Conservation (phyloP, 1,140 invertebrate genomes). For the Danaus melanippus region DNA sequence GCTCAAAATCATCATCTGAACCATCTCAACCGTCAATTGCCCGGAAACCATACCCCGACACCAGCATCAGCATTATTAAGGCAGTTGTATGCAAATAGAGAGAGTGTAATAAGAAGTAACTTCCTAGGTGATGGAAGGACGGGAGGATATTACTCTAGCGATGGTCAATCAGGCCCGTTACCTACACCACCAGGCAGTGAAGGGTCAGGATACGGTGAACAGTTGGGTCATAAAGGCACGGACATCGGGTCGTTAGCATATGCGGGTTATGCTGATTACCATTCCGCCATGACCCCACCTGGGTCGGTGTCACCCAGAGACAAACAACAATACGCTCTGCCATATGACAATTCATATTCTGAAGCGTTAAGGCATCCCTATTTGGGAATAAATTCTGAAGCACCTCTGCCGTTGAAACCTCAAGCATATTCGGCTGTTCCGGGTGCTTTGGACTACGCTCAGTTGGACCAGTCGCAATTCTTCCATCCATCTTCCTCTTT, state of each 20-base stretch:
- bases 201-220: slow-evolving; percentile 83
- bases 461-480: slow-evolving; percentile 85
- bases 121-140: slow-evolving; percentile 80
- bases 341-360: slow-evolving; percentile 63
- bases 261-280: slow-evolving; percentile 85
- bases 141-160: slow-evolving; percentile 65
- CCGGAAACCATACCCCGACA: slow-evolving; percentile 66
- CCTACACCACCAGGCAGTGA: slow-evolving; percentile 90
- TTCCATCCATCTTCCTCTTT: slow-evolving; percentile 87
- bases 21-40: slow-evolving; percentile 77
- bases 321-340: slow-evolving; percentile 78
- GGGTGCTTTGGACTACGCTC: slow-evolving; percentile 69
- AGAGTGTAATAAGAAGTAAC: slow-evolving; percentile 94
- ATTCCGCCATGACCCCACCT: slow-evolving; percentile 95
- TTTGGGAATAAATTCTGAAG: slow-evolving; percentile 62
- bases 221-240: slow-evolving; percentile 66
- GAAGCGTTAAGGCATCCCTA: slow-evolving; percentile 72
- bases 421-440: slow-evolving; percentile 83
- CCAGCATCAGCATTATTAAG: slow-evolving; percentile 89
- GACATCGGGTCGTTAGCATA: slow-evolving; percentile 65
- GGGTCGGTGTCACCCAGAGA: slow-evolving; percentile 94
- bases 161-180: slow-evolving; percentile 79
- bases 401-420: slow-evolving; percentile 90
- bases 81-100: slow-evolving; percentile 92
- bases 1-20: slow-evolving; percentile 80